Percentiles rank a stretch among this genome's conserved stretches.
Conservation (phyloP, 37 sponge, comb jelly and placozoan species). For the Aplysina aerophoba region DNA sequence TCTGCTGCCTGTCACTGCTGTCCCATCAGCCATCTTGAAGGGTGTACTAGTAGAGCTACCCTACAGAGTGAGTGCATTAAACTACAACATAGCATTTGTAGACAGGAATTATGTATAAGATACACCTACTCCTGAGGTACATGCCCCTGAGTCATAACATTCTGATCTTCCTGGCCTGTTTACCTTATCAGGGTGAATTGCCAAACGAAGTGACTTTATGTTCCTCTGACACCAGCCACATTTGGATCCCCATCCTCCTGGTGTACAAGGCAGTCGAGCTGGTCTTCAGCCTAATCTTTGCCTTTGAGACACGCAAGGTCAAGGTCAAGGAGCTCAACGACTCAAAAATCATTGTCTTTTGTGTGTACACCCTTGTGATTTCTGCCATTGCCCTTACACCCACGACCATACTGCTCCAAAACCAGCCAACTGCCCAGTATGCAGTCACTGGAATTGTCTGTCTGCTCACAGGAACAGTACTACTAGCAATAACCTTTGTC, state of each 20-base stretch:
- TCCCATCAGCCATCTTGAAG: slow-evolving; percentile 53
- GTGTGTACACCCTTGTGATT: slow-evolving; percentile 62
- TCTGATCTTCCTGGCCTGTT: too few relatives aligned
- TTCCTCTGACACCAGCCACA: background rate
- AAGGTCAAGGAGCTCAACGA: slow-evolving; percentile 63
- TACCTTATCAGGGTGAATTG: too few relatives aligned
- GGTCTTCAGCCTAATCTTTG: slow-evolving; percentile 62
- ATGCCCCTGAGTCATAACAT: too few relatives aligned
- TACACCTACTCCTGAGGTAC: too few relatives aligned
- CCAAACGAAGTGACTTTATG: slow-evolving; percentile 16
- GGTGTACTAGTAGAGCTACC: too few relatives aligned
- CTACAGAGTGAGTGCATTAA: background rate
- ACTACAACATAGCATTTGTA: too few relatives aligned
- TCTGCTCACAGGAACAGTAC: background rate
- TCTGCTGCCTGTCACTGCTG: slow-evolving; percentile 36
- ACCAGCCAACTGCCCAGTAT: slow-evolving; percentile 42
- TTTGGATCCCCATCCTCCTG: slow-evolving; percentile 46
- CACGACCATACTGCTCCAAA: slow-evolving; percentile 13
- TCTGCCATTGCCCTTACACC: slow-evolving; percentile 50
- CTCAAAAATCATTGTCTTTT: slow-evolving; percentile 62
- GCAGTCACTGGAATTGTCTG: slow-evolving; percentile 49
- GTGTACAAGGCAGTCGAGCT: slow-evolving; percentile 60
- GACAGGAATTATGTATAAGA: background rate
- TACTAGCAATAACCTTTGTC: slow-evolving; percentile 9
- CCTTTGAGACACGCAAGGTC: slow-evolving; percentile 71